phyloP scores from a whole-genome alignment of 30 jellyfish, hydroid and myxozoan genomes.

The Pelagia noctiluca region DNA sequence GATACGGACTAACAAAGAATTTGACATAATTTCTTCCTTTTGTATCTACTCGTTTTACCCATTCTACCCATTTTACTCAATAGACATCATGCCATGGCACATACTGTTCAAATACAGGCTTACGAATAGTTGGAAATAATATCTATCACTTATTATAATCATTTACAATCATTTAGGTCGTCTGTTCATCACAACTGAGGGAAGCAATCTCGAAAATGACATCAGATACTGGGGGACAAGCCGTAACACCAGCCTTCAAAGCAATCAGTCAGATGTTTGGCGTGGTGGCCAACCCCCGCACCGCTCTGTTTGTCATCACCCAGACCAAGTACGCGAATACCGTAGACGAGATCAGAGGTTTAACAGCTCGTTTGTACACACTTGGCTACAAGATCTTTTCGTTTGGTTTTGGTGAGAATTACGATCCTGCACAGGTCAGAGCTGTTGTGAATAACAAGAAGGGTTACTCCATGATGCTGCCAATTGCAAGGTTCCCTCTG shows the following conservation, averaged over 20 bases:
- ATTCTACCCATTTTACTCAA: too few species aligned
- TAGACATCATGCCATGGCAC: too few species aligned
- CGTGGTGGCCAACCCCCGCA: constrained; percentile 4
- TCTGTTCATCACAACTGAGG: constrained; percentile 53
- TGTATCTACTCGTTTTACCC: too few species aligned
- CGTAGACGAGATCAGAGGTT: constrained; percentile 30
- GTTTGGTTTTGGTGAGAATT: constrained; percentile 34
- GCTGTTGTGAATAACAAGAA: constrained; percentile 31
- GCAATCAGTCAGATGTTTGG: constrained; percentile 26
- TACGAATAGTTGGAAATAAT: too few species aligned
- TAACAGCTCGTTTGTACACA: background rate
- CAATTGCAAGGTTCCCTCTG: constrained; percentile 31
- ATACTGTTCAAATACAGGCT: too few species aligned
- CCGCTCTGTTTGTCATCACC: constrained; percentile 38
- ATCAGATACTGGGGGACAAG: constrained; percentile 53
- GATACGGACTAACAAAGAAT: too few species aligned
- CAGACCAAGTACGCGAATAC: constrained; percentile 36
- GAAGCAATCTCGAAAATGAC: constrained; percentile 38
- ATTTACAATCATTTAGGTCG: too few species aligned
- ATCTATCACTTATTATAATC: too few species aligned
- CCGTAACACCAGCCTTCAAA: constrained; percentile 53
- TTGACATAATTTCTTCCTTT: too few species aligned
- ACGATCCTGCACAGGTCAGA: constrained; percentile 28
- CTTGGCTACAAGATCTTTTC: constrained; percentile 26
- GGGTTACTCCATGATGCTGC: constrained; percentile 1